Evolutionary conservation across 2,113 vertebrate genomes (phyloP).

Genomic region (Spheniscus mendiculus): DNA sequence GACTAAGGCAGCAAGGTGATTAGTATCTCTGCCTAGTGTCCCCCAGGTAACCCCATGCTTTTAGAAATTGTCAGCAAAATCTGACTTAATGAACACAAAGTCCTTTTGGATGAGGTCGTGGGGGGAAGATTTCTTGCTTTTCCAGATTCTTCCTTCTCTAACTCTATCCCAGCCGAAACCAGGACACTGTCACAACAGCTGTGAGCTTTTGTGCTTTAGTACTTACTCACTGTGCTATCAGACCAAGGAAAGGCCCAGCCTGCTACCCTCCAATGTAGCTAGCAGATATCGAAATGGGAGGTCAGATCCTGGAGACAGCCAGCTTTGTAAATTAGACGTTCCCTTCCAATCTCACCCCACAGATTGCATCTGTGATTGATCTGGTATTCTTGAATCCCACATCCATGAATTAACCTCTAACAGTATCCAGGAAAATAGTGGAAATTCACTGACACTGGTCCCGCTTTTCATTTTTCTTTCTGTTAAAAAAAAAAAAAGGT

Average conservation of each 20-base stretch:
- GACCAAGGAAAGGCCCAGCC: not conserved
- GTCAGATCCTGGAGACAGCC: not conserved
- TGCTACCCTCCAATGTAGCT: not conserved
- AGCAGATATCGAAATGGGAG: not conserved
- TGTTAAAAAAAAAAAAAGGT: not conserved
- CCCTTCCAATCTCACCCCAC: rapidly evolving
- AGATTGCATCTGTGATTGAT: not conserved
- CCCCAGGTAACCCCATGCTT: not conserved
- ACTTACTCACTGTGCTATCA: not conserved
- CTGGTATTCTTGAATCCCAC: not conserved
- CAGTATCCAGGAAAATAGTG: not conserved
- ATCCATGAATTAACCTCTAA: not conserved
- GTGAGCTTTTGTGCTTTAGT: not conserved
- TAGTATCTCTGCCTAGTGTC: not conserved
- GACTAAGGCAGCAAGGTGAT: not conserved
- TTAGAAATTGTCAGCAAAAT: not conserved
- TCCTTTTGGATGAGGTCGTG: not conserved
- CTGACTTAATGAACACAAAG: not conserved
- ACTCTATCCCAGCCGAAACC: too few species aligned
- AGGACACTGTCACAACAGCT: not conserved
- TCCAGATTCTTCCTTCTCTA: constrained; percentile 6
- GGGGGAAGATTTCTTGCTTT: not conserved
- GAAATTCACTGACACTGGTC: not conserved
- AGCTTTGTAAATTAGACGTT: not conserved
- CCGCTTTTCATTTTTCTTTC: not conserved